Evolutionary conservation across 2,113 vertebrate genomes (phyloP), one percentile per base, ranked within the genome.

Genomic region (Acrocephalus arundinaceus): DNA sequence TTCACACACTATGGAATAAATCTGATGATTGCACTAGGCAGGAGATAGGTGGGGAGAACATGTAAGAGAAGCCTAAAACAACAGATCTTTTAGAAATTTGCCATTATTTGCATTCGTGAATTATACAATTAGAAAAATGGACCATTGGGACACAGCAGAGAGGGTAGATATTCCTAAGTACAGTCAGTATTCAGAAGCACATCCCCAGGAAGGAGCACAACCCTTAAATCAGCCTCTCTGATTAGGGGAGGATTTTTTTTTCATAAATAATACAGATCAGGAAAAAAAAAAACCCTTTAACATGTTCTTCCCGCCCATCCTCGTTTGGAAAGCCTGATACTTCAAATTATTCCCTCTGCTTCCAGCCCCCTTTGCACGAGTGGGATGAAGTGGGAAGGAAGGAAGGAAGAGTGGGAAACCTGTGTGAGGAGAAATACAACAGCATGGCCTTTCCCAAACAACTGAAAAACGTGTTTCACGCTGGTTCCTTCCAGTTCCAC

Each of bases 321-420:
- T 46, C 0, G 0, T 68, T 72, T 8, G 4, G 52, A 84, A 85
- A 92, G 2, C 73, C 20, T 4, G 0, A 21, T 39, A 5, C 37
- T 81, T 72, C 54, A 37, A 49, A 87, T 66, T 25, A 68, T 75
- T 78, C 70, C 66, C 13, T 3, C 41, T 76, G 48, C 78, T 87
- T 85, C 80, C 57, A 87, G 11, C 23, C n/a, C 37, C 16, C 41
- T 63, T 87, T 30, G 22, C 59, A 54, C 27, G 24, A 80, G 35
- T 22, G 11, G 10, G 57, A 24, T 33, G 79, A 75, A 82, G 45
- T 25, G 61, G 46, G 68, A 41, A 77, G 79, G 61, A 67, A 43
- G 35, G 33, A 70, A 33, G 52, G 24, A 68, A 68, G 66, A 6
- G 63, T 48, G 18, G 41, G 21, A 66, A 95, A 71, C 0, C 0